Percentiles rank a stretch among this genome's conserved stretches.
Conservation (phyloP, 2,113 vertebrate species). For the Lichenostomus cassidix region DNA sequence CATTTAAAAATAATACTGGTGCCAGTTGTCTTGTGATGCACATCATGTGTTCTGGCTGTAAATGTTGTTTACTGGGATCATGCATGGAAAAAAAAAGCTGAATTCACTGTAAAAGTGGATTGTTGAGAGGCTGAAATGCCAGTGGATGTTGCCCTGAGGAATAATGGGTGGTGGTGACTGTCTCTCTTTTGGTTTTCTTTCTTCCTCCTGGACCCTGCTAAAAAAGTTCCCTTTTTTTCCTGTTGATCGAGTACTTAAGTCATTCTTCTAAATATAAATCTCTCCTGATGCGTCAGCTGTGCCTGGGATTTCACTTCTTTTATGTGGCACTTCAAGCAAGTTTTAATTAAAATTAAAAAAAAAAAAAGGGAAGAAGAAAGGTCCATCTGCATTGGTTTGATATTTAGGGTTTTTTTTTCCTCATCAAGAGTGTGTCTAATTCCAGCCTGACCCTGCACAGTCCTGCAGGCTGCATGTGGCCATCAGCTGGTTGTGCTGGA, state of each 20-base stretch:
- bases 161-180: too few relatives aligned
- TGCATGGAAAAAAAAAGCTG: neutral
- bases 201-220: neutral
- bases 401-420: neutral
- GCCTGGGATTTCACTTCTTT: slow-evolving; percentile 6
- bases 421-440: neutral
- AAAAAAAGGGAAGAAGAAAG: neutral
- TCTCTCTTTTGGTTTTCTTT: neutral
- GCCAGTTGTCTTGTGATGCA: neutral
- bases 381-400: neutral
- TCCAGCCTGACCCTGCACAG: neutral
- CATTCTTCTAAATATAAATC: slow-evolving; percentile 26
- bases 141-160: neutral
- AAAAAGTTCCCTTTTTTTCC: neutral
- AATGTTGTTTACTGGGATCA: neutral
- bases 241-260: neutral
- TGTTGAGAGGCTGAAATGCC: neutral
- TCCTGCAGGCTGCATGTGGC: neutral
- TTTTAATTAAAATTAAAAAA: neutral
- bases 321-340: slow-evolving; percentile 6
- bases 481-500: neutral
- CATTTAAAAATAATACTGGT: neutral
- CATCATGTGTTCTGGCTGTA: neutral
- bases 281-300: neutral
- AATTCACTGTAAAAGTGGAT: neutral